Base-by-base conservation (phyloP, 2,113 vertebrate species). In the Lycocorax pyrrhopterus region DNA sequence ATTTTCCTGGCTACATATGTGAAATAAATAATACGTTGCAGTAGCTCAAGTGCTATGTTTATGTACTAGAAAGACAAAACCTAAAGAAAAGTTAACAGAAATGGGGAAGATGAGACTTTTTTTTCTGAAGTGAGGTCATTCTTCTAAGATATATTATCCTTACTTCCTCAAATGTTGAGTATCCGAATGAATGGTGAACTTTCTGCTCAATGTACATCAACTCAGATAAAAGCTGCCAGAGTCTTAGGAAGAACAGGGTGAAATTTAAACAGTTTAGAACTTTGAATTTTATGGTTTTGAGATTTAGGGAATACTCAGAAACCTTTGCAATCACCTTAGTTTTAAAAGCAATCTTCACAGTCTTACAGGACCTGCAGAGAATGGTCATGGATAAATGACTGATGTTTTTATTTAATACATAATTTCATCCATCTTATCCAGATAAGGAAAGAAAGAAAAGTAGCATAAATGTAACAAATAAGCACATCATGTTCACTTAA, bases 401-500 rank as follows among this genome's bases (percentile, higher is more conserved):
- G 94, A 92, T 95, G 92, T 76, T 97, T 98, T 97, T 96, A 96
- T 97, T 98, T 98, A 98, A 97, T 97, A 97, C 76, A 96, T 97
- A 97, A 98, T 98, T 98, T 97, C 97, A 98, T 97, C 98, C 97
- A 94, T 97, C 93, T 97, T 98, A 97, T 41, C 85, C 90, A 96
- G 97, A 97, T 92, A 95, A 96, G 97, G 96, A 73, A 95, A 97
- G 96, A 56, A 94, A 90, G 77, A 96, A 97, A 97, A 97, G 95
- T 86, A 97, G 94, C 93, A 96, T 97, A 97, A 97, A 97, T 97
- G 94, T 74, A 97, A 97, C 97, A 98, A 98, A 98, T 97, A 97
- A 98, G 97, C 97, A 97, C 96, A 98, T 97, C 97, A 88, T 98
- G 98, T 98, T 98, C 98, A 98, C 97, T 97, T 97, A 98, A 96